These are phyloP conservation scores for Ophiodon elongatus DNA, from an alignment of 2,113 vertebrate species.

Conservation along the genomic window DNA sequence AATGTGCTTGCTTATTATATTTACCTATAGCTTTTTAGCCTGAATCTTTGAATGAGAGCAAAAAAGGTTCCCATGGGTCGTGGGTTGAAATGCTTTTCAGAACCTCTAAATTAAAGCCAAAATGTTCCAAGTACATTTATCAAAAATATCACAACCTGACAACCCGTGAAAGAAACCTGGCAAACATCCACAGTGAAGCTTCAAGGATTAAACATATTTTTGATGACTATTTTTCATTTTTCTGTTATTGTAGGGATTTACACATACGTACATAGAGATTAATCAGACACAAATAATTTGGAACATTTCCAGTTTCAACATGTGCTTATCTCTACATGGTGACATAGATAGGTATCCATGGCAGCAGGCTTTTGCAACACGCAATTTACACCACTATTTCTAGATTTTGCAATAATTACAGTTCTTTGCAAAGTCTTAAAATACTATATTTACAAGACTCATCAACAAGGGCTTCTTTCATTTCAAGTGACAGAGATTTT, in stretches of 20 bases:
- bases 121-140: slow-evolving; percentile 51
- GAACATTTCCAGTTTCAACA: slow-evolving; percentile 30
- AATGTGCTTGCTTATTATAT: slow-evolving; percentile 48
- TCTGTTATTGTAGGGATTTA: slow-evolving; percentile 47
- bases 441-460: not conserved
- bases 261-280: slow-evolving; percentile 41
- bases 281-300: slow-evolving; percentile 62
- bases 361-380: slow-evolving; percentile 16
- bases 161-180: slow-evolving; percentile 51
- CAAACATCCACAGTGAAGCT: slow-evolving; percentile 3
- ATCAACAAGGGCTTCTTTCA: not conserved
- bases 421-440: not conserved
- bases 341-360: slow-evolving; percentile 19
- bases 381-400: slow-evolving; percentile 18
- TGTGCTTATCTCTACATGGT: slow-evolving; percentile 30
- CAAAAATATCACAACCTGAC: slow-evolving; percentile 62
- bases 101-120: slow-evolving; percentile 44
- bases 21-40: slow-evolving; percentile 30
- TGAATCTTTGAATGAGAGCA: slow-evolving; percentile 17
- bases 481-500: not conserved
- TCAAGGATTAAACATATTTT: slow-evolving; percentile 52
- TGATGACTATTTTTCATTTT: slow-evolving; percentile 6
- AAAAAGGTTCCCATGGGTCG: slow-evolving; percentile 20
- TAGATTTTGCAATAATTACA: slow-evolving; percentile 6
- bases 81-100: slow-evolving; percentile 42